phyloP scores from a whole-genome alignment of 2,797 vertebrate species.

The Jordanella pulchra region DNA sequence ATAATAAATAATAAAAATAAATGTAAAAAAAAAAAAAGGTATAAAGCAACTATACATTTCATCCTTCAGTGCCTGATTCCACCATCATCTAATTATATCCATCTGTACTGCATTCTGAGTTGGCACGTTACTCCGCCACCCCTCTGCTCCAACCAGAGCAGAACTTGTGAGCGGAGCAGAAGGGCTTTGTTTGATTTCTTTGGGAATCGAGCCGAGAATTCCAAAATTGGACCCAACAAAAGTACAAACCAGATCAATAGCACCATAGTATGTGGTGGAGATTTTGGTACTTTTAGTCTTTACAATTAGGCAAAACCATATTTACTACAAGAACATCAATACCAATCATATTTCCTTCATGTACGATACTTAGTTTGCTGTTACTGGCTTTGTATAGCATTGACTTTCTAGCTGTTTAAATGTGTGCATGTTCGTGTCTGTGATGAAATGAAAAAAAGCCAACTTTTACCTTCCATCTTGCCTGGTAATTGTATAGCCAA shows the following conservation, averaged over 20 bases:
- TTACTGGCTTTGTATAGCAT: conserved; percentile 5
- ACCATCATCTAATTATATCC: conserved; percentile 61
- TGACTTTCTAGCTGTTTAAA: background rate
- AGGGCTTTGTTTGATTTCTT: conserved; percentile 77
- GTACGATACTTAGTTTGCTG: background rate
- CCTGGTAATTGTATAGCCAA: conserved; percentile 94
- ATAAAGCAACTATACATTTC: conserved; percentile 45
- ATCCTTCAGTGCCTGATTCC: conserved; percentile 50
- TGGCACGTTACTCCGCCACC: conserved; percentile 67
- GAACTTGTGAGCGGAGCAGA: conserved; percentile 73
- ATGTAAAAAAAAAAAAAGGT: conserved; percentile 3
- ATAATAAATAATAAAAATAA: too few relatives aligned
- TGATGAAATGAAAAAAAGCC: background rate
- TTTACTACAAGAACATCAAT: conserved; percentile 44
- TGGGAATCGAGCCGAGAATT: conserved; percentile 75
- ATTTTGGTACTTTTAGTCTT: conserved; percentile 52
- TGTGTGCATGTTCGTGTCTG: conserved; percentile 4
- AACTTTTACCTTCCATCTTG: conserved; percentile 92
- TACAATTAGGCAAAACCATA: conserved; percentile 49
- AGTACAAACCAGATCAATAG: conserved; percentile 71
- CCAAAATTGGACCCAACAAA: conserved; percentile 73
- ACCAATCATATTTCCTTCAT: conserved; percentile 30
- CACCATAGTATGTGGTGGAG: conserved; percentile 56
- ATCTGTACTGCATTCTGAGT: conserved; percentile 65
- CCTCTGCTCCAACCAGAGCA: conserved; percentile 69